phyloP scores from a whole-genome alignment of 2,113 vertebrate species.

The Corydoras sp. region DNA sequence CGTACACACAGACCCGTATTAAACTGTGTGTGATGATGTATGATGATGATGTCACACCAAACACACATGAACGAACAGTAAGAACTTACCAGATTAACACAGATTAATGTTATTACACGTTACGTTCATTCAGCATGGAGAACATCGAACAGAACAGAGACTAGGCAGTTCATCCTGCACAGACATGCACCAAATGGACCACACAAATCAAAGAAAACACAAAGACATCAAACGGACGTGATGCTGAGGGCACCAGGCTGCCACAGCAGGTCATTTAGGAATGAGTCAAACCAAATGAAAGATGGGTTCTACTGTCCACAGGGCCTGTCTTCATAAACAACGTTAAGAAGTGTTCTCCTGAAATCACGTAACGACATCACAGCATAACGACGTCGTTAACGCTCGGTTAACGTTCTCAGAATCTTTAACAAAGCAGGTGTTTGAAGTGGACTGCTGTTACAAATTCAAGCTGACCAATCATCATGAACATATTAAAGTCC shows the following conservation, averaged over 20 bases:
- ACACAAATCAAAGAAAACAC: conserved; percentile 47
- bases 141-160: conserved; percentile 55
- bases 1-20: too few species aligned
- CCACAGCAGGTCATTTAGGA: conserved; percentile 50
- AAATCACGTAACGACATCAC: neutral
- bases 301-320: neutral
- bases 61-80: conserved; percentile 10
- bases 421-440: too few species aligned
- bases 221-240: conserved; percentile 36
- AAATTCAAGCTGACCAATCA: too few species aligned
- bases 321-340: neutral
- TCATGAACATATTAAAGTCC: too few species aligned
- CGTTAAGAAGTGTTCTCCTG: too few species aligned
- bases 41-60: neutral
- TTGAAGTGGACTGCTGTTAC: too few species aligned
- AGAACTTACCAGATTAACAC: conserved; percentile 57
- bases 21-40: too few species aligned
- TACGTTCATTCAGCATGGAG: conserved; percentile 44
- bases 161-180: conserved; percentile 85
- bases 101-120: conserved; percentile 31
- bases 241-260: conserved; percentile 30
- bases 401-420: too few species aligned
- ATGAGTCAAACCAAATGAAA: conserved; percentile 38
- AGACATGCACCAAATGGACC: conserved; percentile 68
- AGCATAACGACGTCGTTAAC: neutral